Conservation (phyloP, 2,113 vertebrate genomes). For the Numenius arquata region DNA sequence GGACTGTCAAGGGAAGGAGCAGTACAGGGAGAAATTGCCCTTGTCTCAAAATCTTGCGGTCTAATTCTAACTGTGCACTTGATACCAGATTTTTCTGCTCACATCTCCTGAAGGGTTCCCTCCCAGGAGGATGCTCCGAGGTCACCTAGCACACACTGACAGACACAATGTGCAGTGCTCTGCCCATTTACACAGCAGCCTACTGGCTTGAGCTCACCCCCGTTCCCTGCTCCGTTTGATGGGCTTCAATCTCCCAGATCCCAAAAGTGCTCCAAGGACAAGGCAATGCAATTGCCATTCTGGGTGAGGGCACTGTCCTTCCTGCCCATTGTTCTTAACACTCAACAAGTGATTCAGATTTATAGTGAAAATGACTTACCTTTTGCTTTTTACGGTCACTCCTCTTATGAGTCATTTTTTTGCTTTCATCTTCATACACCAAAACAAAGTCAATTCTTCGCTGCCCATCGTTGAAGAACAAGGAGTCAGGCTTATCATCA, state of each 20-base stretch:
- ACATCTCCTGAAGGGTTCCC: not conserved
- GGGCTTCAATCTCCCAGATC: not conserved
- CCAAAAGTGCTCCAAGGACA: not conserved
- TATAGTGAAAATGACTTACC: conserved; percentile 57
- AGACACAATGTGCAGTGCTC: not conserved
- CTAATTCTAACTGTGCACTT: not conserved
- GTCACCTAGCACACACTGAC: not conserved
- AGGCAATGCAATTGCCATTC: not conserved
- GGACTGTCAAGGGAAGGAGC: not conserved
- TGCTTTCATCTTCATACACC: conserved; percentile 90
- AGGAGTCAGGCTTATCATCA: conserved; percentile 81
- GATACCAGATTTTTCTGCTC: not conserved
- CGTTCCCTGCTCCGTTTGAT: not conserved
- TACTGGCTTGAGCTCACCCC: not conserved
- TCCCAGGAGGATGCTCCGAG: not conserved
- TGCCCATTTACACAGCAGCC: not conserved
- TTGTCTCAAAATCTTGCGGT: not conserved
- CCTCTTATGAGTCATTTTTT: conserved; percentile 80
- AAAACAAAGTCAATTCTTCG: conserved; percentile 90
- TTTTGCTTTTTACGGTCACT: conserved; percentile 72
- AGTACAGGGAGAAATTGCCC: not conserved
- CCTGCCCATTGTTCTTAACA: not conserved
- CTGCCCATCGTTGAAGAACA: conserved; percentile 89
- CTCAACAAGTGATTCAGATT: not conserved
- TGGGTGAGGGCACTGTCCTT: not conserved